Evolutionary conservation across 2,797 vertebrate genomes (phyloP).

Genomic region (Ciconia nigra): DNA sequence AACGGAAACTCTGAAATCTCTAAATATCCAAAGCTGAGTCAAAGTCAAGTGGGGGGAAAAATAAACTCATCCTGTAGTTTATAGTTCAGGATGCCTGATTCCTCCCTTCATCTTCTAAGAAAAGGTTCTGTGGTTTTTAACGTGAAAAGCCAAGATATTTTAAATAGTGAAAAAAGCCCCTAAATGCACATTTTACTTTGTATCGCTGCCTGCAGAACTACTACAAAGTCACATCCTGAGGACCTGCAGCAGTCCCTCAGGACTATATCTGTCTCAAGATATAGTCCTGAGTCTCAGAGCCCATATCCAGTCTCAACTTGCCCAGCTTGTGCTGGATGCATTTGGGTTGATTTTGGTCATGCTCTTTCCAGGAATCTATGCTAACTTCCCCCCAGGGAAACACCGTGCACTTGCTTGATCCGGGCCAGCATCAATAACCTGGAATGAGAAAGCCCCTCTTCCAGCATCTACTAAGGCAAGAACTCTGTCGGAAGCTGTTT

Average conservation of each 20-base stretch:
- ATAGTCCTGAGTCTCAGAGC: neutral
- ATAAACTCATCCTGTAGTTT: neutral
- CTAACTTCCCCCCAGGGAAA: neutral
- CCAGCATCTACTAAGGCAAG: neutral
- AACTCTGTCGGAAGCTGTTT: neutral
- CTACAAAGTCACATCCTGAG: neutral
- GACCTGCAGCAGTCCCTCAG: neutral
- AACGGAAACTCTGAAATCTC: neutral
- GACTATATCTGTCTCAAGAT: too few relatives aligned
- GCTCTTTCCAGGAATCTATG: neutral
- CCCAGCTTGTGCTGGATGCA: neutral
- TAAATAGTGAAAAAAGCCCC: neutral
- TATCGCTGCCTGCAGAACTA: neutral
- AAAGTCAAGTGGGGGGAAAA: neutral
- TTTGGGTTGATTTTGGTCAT: neutral
- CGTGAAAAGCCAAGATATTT: neutral
- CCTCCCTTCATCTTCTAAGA: neutral
- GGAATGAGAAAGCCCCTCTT: neutral
- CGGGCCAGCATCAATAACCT: neutral
- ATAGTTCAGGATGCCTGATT: neutral
- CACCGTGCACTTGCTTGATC: fast-evolving
- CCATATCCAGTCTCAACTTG: neutral
- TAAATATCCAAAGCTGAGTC: neutral
- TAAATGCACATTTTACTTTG: neutral
- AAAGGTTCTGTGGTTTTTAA: neutral